These are phyloP conservation scores for Tauraco hartlaubi DNA, from an alignment of 2,797 vertebrate genomes.

Conservation along the genomic window DNA sequence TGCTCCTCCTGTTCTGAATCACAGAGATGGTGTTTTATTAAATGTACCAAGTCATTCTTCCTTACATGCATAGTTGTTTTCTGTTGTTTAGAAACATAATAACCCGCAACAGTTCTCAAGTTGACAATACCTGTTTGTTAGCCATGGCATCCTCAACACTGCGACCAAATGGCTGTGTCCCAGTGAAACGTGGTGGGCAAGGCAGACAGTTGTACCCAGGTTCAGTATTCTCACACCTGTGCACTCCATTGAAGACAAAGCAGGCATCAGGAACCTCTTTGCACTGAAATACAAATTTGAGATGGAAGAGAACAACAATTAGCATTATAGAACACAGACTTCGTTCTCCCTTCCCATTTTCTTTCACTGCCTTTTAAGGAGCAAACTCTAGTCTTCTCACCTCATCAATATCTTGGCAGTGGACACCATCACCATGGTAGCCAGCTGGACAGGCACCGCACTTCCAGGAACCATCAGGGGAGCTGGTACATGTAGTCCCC, in stretches of 20 bases:
- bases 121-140: slow-evolving; percentile 91
- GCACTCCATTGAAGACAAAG: slow-evolving; percentile 88
- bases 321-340: background rate
- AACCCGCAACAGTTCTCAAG: background rate
- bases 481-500: slow-evolving; percentile 90
- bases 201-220: slow-evolving; percentile 97
- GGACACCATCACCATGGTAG: slow-evolving; percentile 90
- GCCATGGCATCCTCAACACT: slow-evolving; percentile 90
- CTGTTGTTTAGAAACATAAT: background rate
- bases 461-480: slow-evolving; percentile 92
- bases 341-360: background rate
- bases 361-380: background rate
- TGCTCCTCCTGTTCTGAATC: background rate
- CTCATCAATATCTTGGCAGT: slow-evolving; percentile 94
- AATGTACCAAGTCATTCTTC: background rate
- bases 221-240: slow-evolving; percentile 94
- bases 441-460: slow-evolving; percentile 93
- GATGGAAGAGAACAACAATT: background rate
- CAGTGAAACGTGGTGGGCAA: slow-evolving; percentile 92
- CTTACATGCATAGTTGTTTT: background rate
- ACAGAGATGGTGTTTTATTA: background rate
- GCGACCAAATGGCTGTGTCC: slow-evolving; percentile 91
- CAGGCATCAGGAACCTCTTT: slow-evolving; percentile 94
- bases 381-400: slow-evolving; percentile 65
- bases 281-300: slow-evolving; percentile 81